Evolutionary conservation across 1,140 invertebrate species (phyloP), one percentile per base, ranked within the genome.

Genomic region (Delia radicum): DNA sequence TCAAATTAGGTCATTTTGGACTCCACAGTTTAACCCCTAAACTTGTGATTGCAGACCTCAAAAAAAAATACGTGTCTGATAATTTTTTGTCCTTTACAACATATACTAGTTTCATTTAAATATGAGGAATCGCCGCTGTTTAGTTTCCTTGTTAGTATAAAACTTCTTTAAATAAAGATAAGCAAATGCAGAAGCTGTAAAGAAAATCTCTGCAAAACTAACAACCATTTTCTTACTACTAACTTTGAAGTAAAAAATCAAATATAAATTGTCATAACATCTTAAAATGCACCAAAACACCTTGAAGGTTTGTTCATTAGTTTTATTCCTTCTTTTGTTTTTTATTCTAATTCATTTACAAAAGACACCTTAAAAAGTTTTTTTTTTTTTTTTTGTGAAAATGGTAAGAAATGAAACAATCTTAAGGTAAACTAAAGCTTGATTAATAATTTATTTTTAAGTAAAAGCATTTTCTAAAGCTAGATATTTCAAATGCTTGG

Each of bases 371-470:
- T 15, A 55, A 55, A 21, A 55, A 6, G 15, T 0, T 21, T n/a
- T n/a, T n/a, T n/a, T n/a, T n/a, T n/a, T n/a, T n/a, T n/a, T n/a
- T n/a, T n/a, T n/a, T n/a, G n/a, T n/a, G 46, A 55, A 21, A 21
- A 21, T 18, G 21, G 21, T 55, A 55, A 55, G 21, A 69, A 33
- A 33, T 69, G 65, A 69, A 69, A 69, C 65, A 69, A 69, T 21
- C n/a, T 69, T 33, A 69, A 37, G 31, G 65, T 69, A 69, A 69
- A 69, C 65, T 69, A 69, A 69, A 69, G 65, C 65, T 69, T 69
- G 65, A 69, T 69, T 69, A 69, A 69, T 69, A 69, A 69, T 69
- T 69, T 69, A 69, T 69, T 21, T 69, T 21, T 33, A 69, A 69
- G 29, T 21, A 37, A 7, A 37, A 67, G 4, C 27, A 67, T 28